Conservation (phyloP, 1,140 invertebrate genomes). For the Sitobion miscanthi region DNA sequence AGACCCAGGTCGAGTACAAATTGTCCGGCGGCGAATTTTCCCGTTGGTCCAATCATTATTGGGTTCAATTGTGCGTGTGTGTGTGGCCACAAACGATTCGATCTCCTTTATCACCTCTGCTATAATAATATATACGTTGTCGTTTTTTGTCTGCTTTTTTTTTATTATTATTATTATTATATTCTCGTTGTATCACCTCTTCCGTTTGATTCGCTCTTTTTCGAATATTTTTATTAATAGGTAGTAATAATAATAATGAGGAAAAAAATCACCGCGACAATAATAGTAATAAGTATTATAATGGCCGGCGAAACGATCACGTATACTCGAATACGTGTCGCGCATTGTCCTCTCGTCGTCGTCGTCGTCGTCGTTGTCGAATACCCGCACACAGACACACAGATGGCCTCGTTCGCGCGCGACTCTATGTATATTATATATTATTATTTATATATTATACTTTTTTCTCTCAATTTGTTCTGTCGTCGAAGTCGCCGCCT, state of each 20-base stretch:
- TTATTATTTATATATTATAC: background rate
- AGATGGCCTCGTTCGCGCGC: constrained; percentile 36
- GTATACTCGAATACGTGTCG: constrained; percentile 44
- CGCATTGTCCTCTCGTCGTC: constrained; percentile 26
- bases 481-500: background rate
- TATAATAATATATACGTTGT: background rate
- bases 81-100: constrained; percentile 46
- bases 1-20: constrained; percentile 23
- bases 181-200: background rate
- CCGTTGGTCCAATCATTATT: constrained; percentile 40
- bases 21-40: constrained; percentile 47
- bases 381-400: background rate
- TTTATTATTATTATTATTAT: background rate
- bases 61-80: constrained; percentile 32
- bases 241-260: background rate
- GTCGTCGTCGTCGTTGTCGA: background rate
- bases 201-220: constrained; percentile 43
- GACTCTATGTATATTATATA: background rate
- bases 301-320: constrained; percentile 54
- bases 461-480: constrained; percentile 42
- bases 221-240: constrained; percentile 37
- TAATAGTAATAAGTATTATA: background rate
- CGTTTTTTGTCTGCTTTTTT: background rate
- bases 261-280: constrained; percentile 34
- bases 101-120: constrained; percentile 47